Evolutionary conservation across 2,113 vertebrate genomes (phyloP), one percentile per base, ranked within the genome.

Genomic region (Varanus komodoensis): DNA sequence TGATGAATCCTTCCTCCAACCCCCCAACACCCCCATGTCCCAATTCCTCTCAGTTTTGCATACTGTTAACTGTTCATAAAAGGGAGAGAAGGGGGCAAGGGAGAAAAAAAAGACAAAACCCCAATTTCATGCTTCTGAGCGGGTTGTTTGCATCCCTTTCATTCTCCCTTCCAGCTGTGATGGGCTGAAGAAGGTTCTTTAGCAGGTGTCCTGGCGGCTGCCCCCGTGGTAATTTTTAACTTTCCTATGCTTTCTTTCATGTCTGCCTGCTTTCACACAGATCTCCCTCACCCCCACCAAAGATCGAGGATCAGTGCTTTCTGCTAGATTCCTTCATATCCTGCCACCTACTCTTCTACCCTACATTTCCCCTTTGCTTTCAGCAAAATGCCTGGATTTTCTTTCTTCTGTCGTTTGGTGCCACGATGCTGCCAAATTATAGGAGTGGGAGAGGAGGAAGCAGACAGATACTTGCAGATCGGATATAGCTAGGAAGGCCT

Each of bases 131-230:
- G 97, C 96, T 95, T 95, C 96, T 92, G 94, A 96, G 95, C 93
- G 94, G 96, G 96, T 96, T 97, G 97, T 98, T 97, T 97, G 97
- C 97, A 96, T 97, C 94, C 92, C 97, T 98, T 98, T 98, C 96
- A 97, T 97, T 97, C 96, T 97, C 96, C 95, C 93, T 94, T 98
- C 97, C 97, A 97, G 96, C 97, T 98, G 97, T 97, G 97, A 96
- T 92, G 96, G 96, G 94, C 96, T 96, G 96, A 93, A 94, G 95
- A 96, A 96, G 97, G 95, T 95, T 95, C 96, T 98, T 95, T 97
- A 97, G 97, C 97, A 97, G 97, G 97, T 97, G 97, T 97, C 96
- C 97, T 96, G 95, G 91, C 93, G 95, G 97, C 96, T 44, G 27
- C 27, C 82, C 96, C 95, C 96, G 93, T 96, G 97, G 96, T 97